phyloP scores from a whole-genome alignment of 2,888 invertebrate species.

The Coenonympha glycerion region DNA sequence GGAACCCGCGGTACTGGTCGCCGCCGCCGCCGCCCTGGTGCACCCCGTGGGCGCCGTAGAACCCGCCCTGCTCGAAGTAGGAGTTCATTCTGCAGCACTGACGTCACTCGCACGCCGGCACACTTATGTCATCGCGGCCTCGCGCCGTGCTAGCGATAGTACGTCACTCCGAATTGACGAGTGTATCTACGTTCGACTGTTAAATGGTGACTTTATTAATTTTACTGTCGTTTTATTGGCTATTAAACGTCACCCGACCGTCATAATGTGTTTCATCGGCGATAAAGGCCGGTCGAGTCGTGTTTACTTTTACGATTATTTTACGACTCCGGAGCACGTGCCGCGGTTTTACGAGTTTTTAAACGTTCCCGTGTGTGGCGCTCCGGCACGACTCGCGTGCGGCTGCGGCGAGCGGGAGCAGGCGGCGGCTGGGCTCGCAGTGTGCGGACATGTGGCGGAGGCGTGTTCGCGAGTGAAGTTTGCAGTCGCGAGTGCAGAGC shows the following conservation, averaged over 20 bases:
- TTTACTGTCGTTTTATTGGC: conserved; percentile 75
- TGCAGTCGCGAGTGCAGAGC: conserved; percentile 59
- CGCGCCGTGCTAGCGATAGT: conserved; percentile 69
- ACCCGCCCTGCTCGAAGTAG: conserved; percentile 96
- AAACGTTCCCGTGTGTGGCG: conserved; percentile 59
- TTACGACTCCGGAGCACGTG: conserved; percentile 71
- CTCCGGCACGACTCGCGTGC: no score
- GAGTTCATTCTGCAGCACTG: conserved; percentile 87
- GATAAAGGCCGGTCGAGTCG: conserved; percentile 73
- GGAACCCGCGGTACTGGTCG: conserved; percentile 90
- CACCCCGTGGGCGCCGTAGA: conserved; percentile 91
- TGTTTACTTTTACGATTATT: conserved; percentile 77
- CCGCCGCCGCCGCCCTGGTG: conserved; percentile 86
- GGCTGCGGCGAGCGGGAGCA: conserved; percentile 44
- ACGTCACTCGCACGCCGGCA: conserved; percentile 66
- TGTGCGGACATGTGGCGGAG: conserved; percentile 46
- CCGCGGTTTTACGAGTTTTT: conserved; percentile 72
- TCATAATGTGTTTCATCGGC: conserved; percentile 72
- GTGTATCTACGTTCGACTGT: no score
- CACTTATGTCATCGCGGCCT: conserved; percentile 74
- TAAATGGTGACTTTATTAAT: conserved; percentile 74
- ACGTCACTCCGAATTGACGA: conserved; percentile 65
- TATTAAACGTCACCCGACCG: conserved; percentile 75
- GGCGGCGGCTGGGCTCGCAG: conserved; percentile 18
- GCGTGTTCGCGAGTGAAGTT: conserved; percentile 66